phyloP scores from a whole-genome alignment of 2,113 vertebrate species.

The Acanthisitta chloris region DNA sequence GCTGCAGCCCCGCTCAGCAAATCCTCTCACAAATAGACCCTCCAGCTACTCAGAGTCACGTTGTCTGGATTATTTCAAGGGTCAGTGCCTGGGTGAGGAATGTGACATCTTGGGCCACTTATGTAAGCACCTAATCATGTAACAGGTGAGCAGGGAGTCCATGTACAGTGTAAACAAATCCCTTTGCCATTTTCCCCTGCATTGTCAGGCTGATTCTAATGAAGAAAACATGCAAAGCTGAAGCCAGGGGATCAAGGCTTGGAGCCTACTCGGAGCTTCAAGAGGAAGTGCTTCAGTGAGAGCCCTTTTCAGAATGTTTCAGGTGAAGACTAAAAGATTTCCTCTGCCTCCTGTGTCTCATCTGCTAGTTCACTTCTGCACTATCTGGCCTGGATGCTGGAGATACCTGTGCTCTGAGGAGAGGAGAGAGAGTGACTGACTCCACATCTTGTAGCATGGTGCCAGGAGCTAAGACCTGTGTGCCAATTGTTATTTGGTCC shows the following conservation, averaged over 20 bases:
- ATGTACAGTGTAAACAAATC: constrained; percentile 25
- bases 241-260: background rate
- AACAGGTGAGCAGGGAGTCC: constrained; percentile 21
- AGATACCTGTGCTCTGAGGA: background rate
- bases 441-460: background rate
- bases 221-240: background rate
- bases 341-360: background rate
- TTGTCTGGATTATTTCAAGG: background rate
- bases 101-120: constrained; percentile 5
- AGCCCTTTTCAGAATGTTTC: background rate
- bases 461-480: background rate
- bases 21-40: background rate
- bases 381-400: background rate
- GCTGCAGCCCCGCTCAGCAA: background rate
- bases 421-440: background rate
- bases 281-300: background rate
- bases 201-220: background rate
- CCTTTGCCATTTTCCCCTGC: background rate
- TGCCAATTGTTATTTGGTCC: background rate
- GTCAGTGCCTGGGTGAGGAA: background rate
- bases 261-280: background rate
- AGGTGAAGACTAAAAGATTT: background rate
- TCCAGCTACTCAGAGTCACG: background rate
- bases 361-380: background rate
- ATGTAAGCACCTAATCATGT: background rate